These are phyloP conservation scores for Tachyglossus aculeatus DNA, from an alignment of 2,797 vertebrate species.

Conservation along the genomic window DNA sequence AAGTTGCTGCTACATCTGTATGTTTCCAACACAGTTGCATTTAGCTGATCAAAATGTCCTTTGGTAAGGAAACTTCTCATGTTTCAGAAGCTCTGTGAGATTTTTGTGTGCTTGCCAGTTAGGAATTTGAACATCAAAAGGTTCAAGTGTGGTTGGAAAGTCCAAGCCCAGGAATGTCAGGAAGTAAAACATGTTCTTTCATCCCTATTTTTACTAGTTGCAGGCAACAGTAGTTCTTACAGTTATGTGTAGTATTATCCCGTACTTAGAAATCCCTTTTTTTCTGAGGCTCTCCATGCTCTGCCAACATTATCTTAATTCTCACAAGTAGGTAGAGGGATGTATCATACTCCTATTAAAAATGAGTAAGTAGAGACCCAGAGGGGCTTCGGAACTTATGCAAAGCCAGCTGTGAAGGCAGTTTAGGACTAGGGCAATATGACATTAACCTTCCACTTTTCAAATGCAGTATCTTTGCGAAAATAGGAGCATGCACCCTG, in stretches of 20 bases:
- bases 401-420: too few relatives aligned
- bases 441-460: too few relatives aligned
- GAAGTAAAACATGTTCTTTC: constrained; percentile 42
- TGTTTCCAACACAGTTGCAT: constrained; percentile 26
- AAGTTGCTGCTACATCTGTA: constrained; percentile 49
- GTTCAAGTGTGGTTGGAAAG: constrained; percentile 59
- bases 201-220: constrained; percentile 24
- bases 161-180: constrained; percentile 38
- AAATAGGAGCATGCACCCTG: too few relatives aligned
- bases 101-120: constrained; percentile 47
- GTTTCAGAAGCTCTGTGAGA: constrained; percentile 61
- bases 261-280: constrained; percentile 10
- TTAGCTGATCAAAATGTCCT: not conserved
- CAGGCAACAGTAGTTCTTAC: not conserved
- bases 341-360: too few relatives aligned
- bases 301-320: constrained; percentile 20
- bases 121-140: constrained; percentile 64
- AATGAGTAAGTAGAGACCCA: not conserved
- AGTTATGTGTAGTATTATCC: not conserved
- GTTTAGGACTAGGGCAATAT: too few relatives aligned
- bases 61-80: constrained; percentile 50
- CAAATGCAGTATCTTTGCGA: too few relatives aligned
- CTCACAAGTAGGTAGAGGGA: constrained; percentile 8
- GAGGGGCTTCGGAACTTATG: not conserved
- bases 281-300: not conserved